Base-by-base conservation (phyloP, 2,888 invertebrate species). In the Papilio gigon region DNA sequence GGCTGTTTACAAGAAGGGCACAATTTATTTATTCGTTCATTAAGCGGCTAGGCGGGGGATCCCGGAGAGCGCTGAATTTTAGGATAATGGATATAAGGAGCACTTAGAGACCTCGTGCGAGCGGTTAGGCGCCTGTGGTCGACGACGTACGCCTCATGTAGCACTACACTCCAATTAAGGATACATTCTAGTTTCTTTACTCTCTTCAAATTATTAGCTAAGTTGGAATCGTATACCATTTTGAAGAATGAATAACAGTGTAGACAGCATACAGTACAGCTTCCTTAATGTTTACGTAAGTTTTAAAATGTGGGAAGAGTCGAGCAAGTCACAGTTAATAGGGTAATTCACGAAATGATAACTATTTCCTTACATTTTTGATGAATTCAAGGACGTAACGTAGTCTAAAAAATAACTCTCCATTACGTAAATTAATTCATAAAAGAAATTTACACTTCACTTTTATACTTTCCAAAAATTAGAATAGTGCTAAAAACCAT, bases 11-110 rank as follows among this genome's bases (percentile, higher is more conserved):
- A 88, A 84, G 87, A 85, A 88, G 86, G 88, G 86, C 87, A 80
- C 87, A 87, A 90, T 90, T 92, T 91, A 90, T 91, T 92, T 89
- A 89, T 90, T 88, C 82, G 89, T 89, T 92, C 90, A 90, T 90
- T 90, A 90, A 86, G 81, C 80, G 76, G 76, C 86, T 78, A 84
- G 77, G 86, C 85, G 84, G 87, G 89, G 86, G 88, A 84, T 88
- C 89, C 77, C 81, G 82, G 84, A 80, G 76, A 84, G 85, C 84
- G 87, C 86, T 85, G 88, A 90, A 89, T 89, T 90, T 90, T 88
- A 89, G 90, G 88, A 85, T 89, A 89, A 90, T 89, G 87, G 86
- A 72, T 70, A 75, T 72, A 77, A 75, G 74, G 75, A 72, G 77
- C 78, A 79, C 75, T 77, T 78, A 76, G 73, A 77, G 73, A 74